Base-by-base conservation (phyloP, 2,888 invertebrate genomes). In the Oxystoma pomonae region DNA sequence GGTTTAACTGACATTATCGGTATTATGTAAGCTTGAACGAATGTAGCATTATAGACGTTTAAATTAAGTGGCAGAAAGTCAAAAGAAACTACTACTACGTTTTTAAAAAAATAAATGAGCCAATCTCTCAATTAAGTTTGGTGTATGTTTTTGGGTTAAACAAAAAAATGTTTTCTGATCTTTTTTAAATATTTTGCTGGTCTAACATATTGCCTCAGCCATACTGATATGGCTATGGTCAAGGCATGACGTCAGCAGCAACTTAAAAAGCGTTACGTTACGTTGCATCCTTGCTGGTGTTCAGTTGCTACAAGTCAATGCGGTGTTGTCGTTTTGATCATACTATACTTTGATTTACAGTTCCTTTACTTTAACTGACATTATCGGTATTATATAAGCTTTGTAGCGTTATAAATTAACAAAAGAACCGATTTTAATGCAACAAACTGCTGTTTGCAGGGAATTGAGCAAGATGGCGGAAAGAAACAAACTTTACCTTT, bases 141-240 rank as follows among this genome's bases (percentile, higher is more conserved):
- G n/a, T n/a, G n/a, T n/a, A n/a, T n/a, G n/a, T n/a, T n/a, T n/a
- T n/a, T n/a, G n/a, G n/a, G n/a, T n/a, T n/a, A n/a, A n/a, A n/a
- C n/a, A n/a, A n/a, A n/a, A n/a, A n/a, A n/a, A n/a, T n/a, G n/a
- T n/a, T n/a, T n/a, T n/a, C n/a, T n/a, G n/a, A n/a, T n/a, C n/a
- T n/a, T n/a, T n/a, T n/a, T n/a, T n/a, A n/a, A 98, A 98, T 79
- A 91, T 98, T 69, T 88, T 91, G 74, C 82, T 99, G 78, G 89
- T 96, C n/a, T 93, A 95, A 76, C 92, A 94, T 75, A 89, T 94
- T 59, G 87, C 91, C 56, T 89, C 91, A 1, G 92, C 95, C 5
- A 91, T 96, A 51, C 83, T 97, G 59, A 91, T 98, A 61, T 98
- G 97, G 97, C 81, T 97, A 59, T 92, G 92, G 86, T 89, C 92